Evolutionary conservation across 1,140 invertebrate genomes (phyloP), one percentile per base, ranked within the genome.

Genomic region (Zaprionus lachaisei): DNA sequence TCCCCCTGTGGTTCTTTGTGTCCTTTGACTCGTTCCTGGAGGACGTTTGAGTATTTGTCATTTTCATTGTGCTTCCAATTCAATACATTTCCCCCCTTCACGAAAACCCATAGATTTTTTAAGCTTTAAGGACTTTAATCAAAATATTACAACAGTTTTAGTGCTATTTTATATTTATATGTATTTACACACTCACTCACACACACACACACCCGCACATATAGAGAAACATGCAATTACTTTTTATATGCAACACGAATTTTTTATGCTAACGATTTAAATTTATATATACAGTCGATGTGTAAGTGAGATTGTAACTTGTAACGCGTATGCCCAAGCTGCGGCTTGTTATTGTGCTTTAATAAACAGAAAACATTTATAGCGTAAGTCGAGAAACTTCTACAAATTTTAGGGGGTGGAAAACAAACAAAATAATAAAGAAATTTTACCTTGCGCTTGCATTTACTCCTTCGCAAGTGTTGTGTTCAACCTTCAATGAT

Each of bases 231-330:
- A 58, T 38, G 57, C 31, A 65, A 61, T 58, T 69, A 77, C 68
- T 86, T 87, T 86, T 86, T 83, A 89, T 86, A 83, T 65, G 65
- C 70, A 81, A 75, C 75, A 77, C 79, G 86, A 81, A 90, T 89
- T 89, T 89, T 84, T 73, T 90, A 84, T 81, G 70, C 26, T 81
- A 81, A 80, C 75, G 58, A 84, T 74, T 80, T 81, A 69, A 73
- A 72, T 72, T 79, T 72, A 72, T 68, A 47, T n/a, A 17, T 47
- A 47, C 38, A 41, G 38, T 41, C 38, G 38, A 41, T 41, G 38
- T 41, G 5, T 47, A 47, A 34, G 31, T 34, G 41, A 9, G 41
- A 72, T 51, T 54, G 28, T 56, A 78, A 72, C 87, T 67, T 66
- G 77, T 83, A 84, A 81, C 55, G 58, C 69, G 77, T 73, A 79